phyloP scores from a whole-genome alignment of 2,888 invertebrate species.

The Temnothorax unifasciatus region DNA sequence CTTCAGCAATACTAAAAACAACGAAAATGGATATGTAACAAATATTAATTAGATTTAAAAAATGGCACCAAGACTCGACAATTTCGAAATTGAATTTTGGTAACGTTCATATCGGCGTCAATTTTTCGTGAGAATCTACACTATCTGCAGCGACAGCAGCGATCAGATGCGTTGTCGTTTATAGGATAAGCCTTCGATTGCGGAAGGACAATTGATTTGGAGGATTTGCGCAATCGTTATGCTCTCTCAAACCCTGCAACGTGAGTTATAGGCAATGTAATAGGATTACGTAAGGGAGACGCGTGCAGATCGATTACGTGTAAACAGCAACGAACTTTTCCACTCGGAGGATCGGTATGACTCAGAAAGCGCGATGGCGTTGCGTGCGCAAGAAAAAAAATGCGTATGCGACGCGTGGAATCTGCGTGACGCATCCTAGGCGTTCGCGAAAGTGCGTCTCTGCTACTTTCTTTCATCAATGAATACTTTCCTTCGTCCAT shows the following conservation, averaged over 20 bases:
- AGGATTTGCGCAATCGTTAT: conserved; percentile 34
- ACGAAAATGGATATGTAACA: neutral
- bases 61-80: neutral
- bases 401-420: conserved; percentile 22
- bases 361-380: conserved; percentile 28
- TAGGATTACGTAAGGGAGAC: conserved; percentile 49
- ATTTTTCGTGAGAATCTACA: neutral
- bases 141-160: neutral
- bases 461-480: conserved; percentile 5
- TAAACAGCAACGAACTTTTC: conserved; percentile 47
- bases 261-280: conserved; percentile 42
- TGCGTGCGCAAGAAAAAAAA: conserved; percentile 1
- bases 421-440: conserved; percentile 32
- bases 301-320: conserved; percentile 47
- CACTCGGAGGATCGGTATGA: conserved; percentile 31
- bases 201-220: neutral
- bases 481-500: neutral
- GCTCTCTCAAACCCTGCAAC: neutral
- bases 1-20: neutral
- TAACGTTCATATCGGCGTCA: neutral
- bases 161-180: neutral
- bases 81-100: conserved; percentile 7
- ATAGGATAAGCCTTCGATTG: neutral
- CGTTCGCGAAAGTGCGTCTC: neutral
- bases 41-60: neutral